Evolutionary conservation across 1,140 invertebrate genomes (phyloP).

Genomic region (Cyclina sinensis): DNA sequence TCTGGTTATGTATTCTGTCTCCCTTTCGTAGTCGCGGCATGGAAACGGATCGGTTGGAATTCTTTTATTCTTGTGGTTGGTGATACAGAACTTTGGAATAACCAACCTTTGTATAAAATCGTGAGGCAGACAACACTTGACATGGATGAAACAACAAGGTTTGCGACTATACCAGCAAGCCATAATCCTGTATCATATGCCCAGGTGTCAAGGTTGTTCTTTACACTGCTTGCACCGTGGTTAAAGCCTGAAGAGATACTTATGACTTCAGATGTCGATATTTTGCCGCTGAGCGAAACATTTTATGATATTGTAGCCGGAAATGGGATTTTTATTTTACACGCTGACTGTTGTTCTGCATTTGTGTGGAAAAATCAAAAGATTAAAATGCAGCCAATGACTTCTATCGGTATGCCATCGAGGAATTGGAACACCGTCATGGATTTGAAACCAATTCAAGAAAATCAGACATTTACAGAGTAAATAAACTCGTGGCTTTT

Average conservation of each 20-base stretch:
- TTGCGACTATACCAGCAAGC: background rate
- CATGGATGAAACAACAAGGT: background rate
- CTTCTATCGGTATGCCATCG: background rate
- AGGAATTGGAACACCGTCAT: background rate
- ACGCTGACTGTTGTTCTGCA: background rate
- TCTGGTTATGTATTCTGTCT: background rate
- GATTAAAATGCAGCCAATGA: background rate
- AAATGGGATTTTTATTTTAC: background rate
- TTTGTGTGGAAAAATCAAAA: background rate
- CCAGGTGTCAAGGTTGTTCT: constrained; percentile 1
- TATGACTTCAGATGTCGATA: constrained; percentile 11
- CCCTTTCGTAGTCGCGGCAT: background rate
- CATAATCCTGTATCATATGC: constrained; percentile 21
- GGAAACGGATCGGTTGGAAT: constrained; percentile 20
- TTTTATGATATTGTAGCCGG: background rate
- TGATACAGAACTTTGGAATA: background rate
- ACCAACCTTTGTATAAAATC: background rate
- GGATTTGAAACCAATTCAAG: background rate
- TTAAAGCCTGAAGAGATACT: background rate
- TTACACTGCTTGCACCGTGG: background rate
- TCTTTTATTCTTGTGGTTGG: background rate
- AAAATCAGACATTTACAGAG: background rate
- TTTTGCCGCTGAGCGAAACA: background rate
- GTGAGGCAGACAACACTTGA: background rate
- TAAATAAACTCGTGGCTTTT: background rate